Evolutionary conservation across 2,797 vertebrate species (phyloP), one percentile per base, ranked within the genome.

Genomic region (Parauchenoglanis punctatus): DNA sequence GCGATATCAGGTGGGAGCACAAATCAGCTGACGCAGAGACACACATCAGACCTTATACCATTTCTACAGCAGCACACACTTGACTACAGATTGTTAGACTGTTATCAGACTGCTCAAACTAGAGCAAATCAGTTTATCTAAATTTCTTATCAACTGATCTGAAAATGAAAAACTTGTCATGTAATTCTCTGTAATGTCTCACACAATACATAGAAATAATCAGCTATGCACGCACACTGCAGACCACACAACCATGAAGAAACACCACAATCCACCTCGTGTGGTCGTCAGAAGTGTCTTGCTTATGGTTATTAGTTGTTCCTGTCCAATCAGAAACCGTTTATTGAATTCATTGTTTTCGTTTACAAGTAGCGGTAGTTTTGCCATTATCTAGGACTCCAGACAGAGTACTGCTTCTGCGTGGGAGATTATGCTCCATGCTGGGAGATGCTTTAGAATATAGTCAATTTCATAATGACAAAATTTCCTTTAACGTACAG

Each of bases 1-100:
- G 96, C 83, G 98, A 99, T 88, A 98, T 98, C 92, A 99, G 98
- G 98, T 99, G 97, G 97, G 95, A 92, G 73, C 28, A 35, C 54
- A 70, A 63, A 52, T 70, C 23, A 17, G 23, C 77, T 58, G 63
- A 61, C 7, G 10, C 25, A 56, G 35, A 54, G 31, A 81, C 61
- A 61, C 58, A 68, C 40, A 35, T 61, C 54, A 28, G 28, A 85
- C 35, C 18, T 40, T 25, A 35, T 25, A 35, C 67, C 25, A 15
- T 7, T 54, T 23, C 28, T 52, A 54, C 49, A 58, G 28, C 31
- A 46, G 58, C 20, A 40, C 28, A 25, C 65, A 35, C 82, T 70
- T 23, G n/a, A 59, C 7, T 67, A 65, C 11, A n/a, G 25, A n/a
- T 10, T 3, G 80, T 28, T 77, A 17, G 63, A 61, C 12, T 13